Conservation (phyloP, 2,888 invertebrate genomes). For the Thereva unica region DNA sequence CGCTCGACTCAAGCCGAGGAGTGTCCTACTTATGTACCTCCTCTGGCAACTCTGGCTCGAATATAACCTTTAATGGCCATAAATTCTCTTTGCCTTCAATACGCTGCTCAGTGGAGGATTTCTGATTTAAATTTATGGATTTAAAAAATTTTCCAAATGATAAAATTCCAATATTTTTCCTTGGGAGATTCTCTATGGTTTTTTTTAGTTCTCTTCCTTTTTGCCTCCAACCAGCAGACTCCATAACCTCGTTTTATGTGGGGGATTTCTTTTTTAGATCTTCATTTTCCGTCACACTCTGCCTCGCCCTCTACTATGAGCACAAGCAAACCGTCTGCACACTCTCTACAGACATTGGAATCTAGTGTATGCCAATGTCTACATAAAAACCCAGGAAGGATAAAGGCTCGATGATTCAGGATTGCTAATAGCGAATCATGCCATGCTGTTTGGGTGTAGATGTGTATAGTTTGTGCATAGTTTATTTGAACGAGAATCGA, state of each 20-base stretch:
- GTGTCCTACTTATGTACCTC: constrained; percentile 4
- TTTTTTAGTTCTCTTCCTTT: neutral
- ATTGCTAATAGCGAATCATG: too few relatives aligned
- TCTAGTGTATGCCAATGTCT: too few relatives aligned
- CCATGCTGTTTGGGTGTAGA: too few relatives aligned
- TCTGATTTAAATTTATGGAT: constrained; percentile 33
- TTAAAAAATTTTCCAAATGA: constrained; percentile 34
- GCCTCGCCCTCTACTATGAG: too few relatives aligned
- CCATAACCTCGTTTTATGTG: constrained; percentile 23
- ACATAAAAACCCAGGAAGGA: too few relatives aligned
- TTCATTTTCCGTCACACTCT: constrained; percentile 7
- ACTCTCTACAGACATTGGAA: too few relatives aligned
- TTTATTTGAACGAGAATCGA: too few relatives aligned
- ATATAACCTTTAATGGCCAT: constrained; percentile 18
- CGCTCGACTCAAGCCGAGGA: neutral
- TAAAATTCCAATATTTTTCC: constrained; percentile 32
- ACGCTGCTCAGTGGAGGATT: constrained; percentile 19
- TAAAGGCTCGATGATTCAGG: too few relatives aligned
- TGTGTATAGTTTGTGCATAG: too few relatives aligned
- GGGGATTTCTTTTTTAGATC: constrained; percentile 27
- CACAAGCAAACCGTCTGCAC: too few relatives aligned
- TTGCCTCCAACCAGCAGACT: neutral
- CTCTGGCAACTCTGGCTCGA: too few relatives aligned
- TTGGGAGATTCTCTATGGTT: constrained; percentile 3
- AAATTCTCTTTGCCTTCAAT: constrained; percentile 27